Conservation (phyloP, 1,140 invertebrate species). For the Heliconius eleuchia region DNA sequence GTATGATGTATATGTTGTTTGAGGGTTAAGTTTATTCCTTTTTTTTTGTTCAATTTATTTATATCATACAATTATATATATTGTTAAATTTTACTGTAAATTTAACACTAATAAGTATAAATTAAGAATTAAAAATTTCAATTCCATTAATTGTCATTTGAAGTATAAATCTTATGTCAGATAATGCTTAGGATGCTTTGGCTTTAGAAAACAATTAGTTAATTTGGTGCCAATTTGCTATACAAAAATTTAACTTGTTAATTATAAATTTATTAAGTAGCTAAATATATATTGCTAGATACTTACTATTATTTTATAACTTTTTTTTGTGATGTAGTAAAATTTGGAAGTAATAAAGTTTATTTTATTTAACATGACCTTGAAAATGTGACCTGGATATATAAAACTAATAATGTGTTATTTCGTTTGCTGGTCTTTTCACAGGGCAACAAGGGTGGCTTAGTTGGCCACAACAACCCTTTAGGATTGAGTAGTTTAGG, state of each 20-base stretch:
- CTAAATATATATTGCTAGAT: neutral
- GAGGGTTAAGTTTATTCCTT: too few relatives aligned
- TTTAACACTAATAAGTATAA: too few relatives aligned
- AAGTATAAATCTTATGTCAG: too few relatives aligned
- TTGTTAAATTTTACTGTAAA: too few relatives aligned
- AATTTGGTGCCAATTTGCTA: neutral
- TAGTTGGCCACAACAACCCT: constrained; percentile 86
- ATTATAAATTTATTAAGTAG: neutral
- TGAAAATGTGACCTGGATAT: constrained; percentile 25
- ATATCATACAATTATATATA: too few relatives aligned
- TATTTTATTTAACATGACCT: neutral
- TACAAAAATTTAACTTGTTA: neutral
- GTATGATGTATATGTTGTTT: too few relatives aligned
- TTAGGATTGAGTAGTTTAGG: constrained; percentile 87
- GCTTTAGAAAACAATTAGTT: neutral
- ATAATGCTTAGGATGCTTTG: neutral
- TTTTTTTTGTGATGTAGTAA: too few relatives aligned
- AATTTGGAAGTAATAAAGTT: too few relatives aligned
- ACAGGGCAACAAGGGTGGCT: constrained; percentile 87
- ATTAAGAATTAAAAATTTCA: too few relatives aligned
- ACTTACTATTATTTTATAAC: neutral
- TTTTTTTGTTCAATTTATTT: too few relatives aligned
- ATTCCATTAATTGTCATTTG: too few relatives aligned
- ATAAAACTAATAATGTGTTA: constrained; percentile 61
- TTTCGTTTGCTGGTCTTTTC: constrained; percentile 73